Evolutionary conservation across 2,113 vertebrate species (phyloP).

Genomic region (Agelaius tricolor): DNA sequence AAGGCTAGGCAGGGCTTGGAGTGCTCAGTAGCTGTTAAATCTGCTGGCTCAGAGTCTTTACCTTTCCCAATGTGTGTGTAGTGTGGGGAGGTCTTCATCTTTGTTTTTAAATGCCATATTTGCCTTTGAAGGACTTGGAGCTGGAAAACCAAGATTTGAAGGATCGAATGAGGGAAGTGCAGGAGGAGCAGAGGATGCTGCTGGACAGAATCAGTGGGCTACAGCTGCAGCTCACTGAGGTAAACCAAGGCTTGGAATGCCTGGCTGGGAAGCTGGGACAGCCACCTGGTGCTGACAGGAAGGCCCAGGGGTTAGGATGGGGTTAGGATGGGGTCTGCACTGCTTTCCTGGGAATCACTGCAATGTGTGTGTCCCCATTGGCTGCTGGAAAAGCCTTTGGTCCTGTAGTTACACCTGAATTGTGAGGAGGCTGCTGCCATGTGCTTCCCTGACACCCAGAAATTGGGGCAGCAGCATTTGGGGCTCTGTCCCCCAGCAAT

Average conservation of each 20-base stretch:
- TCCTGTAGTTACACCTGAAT: rapidly evolving
- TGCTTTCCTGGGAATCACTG: not conserved
- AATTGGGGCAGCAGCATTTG: not conserved
- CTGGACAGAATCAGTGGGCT: constrained; percentile 85
- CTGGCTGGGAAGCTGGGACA: not conserved
- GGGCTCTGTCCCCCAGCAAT: rapidly evolving
- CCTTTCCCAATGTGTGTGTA: not conserved
- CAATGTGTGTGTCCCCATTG: rapidly evolving
- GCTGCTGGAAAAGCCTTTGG: not conserved
- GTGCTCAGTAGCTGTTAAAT: not conserved
- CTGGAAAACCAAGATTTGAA: constrained; percentile 89
- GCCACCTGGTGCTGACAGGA: rapidly evolving
- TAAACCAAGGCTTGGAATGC: not conserved
- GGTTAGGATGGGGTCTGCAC: too few species aligned
- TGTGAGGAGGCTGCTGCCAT: not conserved
- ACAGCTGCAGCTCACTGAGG: constrained; percentile 90
- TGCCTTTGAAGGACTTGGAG: constrained; percentile 81
- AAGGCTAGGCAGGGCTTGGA: not conserved
- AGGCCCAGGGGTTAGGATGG: not conserved
- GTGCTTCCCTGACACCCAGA: not conserved
- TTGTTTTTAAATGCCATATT: not conserved
- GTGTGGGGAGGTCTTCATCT: not conserved
- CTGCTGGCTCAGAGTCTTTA: not conserved
- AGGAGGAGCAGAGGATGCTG: constrained; percentile 88
- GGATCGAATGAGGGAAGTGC: constrained; percentile 82